Conservation (phyloP, 35 echinoderm and acorn worm genomes). For the Diadema setosum region DNA sequence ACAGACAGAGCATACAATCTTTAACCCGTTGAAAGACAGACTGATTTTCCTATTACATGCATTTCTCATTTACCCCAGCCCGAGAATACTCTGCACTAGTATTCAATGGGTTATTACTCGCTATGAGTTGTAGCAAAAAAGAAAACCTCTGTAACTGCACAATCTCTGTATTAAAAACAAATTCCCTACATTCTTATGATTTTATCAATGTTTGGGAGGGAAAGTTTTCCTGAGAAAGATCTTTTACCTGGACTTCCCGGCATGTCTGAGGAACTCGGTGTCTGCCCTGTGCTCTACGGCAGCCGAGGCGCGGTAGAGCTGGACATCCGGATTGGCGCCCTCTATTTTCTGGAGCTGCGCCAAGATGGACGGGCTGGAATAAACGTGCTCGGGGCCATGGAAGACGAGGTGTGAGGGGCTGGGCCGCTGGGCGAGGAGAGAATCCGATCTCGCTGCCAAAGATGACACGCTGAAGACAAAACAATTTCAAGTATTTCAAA, state of each 20-base stretch:
- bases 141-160: too few relatives aligned
- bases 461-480: conserved; percentile 35
- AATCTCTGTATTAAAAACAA: too few relatives aligned
- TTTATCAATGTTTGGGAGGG: not conserved
- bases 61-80: too few relatives aligned
- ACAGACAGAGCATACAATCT: too few relatives aligned
- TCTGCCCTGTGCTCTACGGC: conserved; percentile 6
- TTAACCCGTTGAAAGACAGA: too few relatives aligned
- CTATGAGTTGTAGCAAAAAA: too few relatives aligned
- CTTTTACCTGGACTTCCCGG: conserved; percentile 46
- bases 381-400: conserved; percentile 51
- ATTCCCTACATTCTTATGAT: not conserved
- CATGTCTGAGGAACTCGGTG: conserved; percentile 28
- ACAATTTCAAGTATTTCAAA: too few relatives aligned
- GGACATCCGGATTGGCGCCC: not conserved
- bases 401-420: conserved; percentile 20
- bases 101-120: too few relatives aligned
- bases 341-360: not conserved
- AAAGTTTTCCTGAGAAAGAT: not conserved
- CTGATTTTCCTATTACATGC: too few relatives aligned
- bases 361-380: not conserved
- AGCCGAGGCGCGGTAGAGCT: not conserved
- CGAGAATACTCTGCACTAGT: too few relatives aligned
- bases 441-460: not conserved
- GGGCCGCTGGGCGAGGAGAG: not conserved